phyloP scores from a whole-genome alignment of 2,797 vertebrate species.

The Limosa lapponica region DNA sequence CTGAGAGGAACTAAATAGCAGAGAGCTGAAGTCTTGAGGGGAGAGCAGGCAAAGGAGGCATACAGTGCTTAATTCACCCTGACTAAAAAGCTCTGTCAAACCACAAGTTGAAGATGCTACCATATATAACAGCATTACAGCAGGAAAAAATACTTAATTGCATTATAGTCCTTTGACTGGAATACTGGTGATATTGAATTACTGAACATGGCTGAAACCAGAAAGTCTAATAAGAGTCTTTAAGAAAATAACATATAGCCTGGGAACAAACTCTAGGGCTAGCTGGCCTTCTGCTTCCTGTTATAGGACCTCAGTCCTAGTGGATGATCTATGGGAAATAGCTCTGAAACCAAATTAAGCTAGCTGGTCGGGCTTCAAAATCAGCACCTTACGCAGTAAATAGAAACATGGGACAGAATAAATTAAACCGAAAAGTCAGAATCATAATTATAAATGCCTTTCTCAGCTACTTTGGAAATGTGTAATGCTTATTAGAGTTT shows the following conservation, averaged over 20 bases:
- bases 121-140: slow-evolving; percentile 13
- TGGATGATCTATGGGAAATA: not conserved
- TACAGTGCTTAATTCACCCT: slow-evolving; percentile 50
- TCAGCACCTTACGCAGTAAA: not conserved
- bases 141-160: slow-evolving; percentile 34
- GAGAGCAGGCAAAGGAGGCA: slow-evolving; percentile 37
- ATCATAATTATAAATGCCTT: not conserved
- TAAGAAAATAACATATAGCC: not conserved
- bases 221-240: slow-evolving; percentile 3
- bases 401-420: not conserved
- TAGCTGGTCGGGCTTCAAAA: not conserved
- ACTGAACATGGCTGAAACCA: slow-evolving; percentile 1
- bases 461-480: not conserved
- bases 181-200: slow-evolving; percentile 30
- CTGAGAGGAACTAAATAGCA: slow-evolving; percentile 70
- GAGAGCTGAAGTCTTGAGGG: slow-evolving; percentile 44
- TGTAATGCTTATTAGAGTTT: not conserved
- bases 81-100: slow-evolving; percentile 60
- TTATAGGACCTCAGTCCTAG: not conserved
- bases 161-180: not conserved
- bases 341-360: slow-evolving; percentile 17
- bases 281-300: not conserved
- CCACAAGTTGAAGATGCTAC: slow-evolving; percentile 55
- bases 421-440: not conserved
- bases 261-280: not conserved